These are phyloP conservation scores for Mamestra brassicae DNA, from an alignment of 2,888 invertebrate genomes.

Conservation along the genomic window DNA sequence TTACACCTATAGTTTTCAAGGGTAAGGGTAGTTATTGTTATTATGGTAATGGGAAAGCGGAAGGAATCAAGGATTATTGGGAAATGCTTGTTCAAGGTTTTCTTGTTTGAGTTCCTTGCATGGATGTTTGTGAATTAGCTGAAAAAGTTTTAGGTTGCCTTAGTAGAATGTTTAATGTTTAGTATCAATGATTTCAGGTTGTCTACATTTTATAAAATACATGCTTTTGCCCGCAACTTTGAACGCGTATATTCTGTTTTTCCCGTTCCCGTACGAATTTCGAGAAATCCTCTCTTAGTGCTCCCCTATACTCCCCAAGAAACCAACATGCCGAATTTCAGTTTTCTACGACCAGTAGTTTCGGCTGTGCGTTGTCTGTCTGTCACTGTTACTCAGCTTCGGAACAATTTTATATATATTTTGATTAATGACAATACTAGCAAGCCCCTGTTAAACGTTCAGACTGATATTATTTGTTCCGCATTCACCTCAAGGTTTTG, in stretches of 20 bases:
- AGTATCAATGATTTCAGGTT: background rate
- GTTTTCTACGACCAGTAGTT: too few relatives aligned
- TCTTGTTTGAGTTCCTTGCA: background rate
- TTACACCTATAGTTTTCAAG: slow-evolving; percentile 54
- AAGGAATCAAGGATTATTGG: slow-evolving; percentile 29
- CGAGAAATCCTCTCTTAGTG: too few relatives aligned
- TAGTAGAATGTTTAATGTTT: background rate
- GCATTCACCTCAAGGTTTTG: too few relatives aligned
- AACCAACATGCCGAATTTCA: too few relatives aligned
- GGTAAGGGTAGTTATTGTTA: slow-evolving; percentile 63
- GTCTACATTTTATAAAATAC: background rate
- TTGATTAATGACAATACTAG: too few relatives aligned
- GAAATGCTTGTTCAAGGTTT: slow-evolving; percentile 36
- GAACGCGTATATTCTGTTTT: too few relatives aligned
- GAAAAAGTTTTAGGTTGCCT: background rate
- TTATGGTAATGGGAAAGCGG: slow-evolving; percentile 35
- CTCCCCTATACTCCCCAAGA: too few relatives aligned
- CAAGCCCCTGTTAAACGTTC: too few relatives aligned
- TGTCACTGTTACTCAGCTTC: too few relatives aligned
- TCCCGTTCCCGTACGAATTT: too few relatives aligned
- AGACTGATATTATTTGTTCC: background rate
- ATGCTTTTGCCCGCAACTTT: background rate
- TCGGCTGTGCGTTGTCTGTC: too few relatives aligned
- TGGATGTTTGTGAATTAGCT: background rate
- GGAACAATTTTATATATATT: too few relatives aligned